Evolutionary conservation across 2,888 invertebrate genomes (phyloP).

Genomic region (Geotrupes spiniger): DNA sequence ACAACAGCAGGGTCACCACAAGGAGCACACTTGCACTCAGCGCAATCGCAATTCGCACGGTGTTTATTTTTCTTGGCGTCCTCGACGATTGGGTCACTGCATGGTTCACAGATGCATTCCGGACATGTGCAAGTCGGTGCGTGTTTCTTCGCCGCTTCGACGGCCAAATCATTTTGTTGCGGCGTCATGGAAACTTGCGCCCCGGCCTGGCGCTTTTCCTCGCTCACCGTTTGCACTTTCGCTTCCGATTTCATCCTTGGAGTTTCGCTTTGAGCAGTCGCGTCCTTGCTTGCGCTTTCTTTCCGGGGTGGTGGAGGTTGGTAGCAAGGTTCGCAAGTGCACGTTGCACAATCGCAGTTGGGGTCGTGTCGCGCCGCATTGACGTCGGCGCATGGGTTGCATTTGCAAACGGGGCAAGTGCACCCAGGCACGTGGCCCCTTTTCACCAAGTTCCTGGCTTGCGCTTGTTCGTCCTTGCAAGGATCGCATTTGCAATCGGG

Average conservation of each 20-base stretch:
- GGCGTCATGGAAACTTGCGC: too few species aligned
- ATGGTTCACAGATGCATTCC: slow-evolving; percentile 12
- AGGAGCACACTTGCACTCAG: background rate
- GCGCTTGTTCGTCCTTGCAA: slow-evolving; percentile 15
- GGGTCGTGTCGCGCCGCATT: slow-evolving; percentile 12
- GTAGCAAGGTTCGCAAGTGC: slow-evolving; percentile 21
- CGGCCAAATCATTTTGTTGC: too few species aligned
- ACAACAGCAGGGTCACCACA: too few species aligned
- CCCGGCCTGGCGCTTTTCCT: background rate
- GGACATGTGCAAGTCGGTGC: slow-evolving; percentile 11
- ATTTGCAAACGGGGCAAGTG: slow-evolving; percentile 17
- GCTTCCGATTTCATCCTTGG: too few species aligned
- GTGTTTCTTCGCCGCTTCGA: slow-evolving; percentile 2
- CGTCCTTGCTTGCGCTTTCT: too few species aligned
- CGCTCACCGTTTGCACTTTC: too few species aligned
- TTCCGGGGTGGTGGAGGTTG: background rate
- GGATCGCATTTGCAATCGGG: slow-evolving; percentile 14
- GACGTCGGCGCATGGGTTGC: slow-evolving; percentile 11
- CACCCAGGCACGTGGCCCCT: slow-evolving; percentile 19
- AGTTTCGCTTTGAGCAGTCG: too few species aligned
- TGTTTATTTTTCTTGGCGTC: background rate
- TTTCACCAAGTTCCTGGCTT: slow-evolving; percentile 5
- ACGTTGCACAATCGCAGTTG: slow-evolving; percentile 16
- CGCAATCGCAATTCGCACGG: background rate
- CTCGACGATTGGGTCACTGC: slow-evolving; percentile 8